These are phyloP conservation scores for Xylocopa sonorina DNA, from an alignment of 1,140 invertebrate species.

Conservation along the genomic window DNA sequence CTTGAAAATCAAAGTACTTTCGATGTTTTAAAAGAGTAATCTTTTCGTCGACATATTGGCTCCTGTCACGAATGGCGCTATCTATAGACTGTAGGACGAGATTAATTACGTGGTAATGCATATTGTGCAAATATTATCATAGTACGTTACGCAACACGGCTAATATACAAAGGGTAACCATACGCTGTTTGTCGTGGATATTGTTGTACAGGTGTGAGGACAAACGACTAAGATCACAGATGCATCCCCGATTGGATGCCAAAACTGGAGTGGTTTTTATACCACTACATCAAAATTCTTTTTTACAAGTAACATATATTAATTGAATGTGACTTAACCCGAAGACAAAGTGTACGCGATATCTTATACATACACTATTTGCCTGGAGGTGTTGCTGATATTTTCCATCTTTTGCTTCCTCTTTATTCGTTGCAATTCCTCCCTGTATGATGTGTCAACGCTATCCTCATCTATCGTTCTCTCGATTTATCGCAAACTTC, in stretches of 20 bases:
- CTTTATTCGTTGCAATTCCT: neutral
- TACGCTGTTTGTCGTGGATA: neutral
- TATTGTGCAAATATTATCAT: slow-evolving; percentile 7
- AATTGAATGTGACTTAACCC: slow-evolving; percentile 67
- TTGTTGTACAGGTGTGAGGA: neutral
- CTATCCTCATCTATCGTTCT: slow-evolving; percentile 23
- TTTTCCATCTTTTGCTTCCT: slow-evolving; percentile 5
- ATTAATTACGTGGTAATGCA: slow-evolving; percentile 4
- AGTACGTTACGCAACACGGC: neutral
- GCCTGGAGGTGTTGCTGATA: slow-evolving; percentile 10
- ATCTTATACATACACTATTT: no score
- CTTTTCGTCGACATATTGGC: neutral
- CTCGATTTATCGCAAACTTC: slow-evolving; percentile 24
- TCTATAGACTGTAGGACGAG: neutral
- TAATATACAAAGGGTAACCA: slow-evolving; percentile 23
- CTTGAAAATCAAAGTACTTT: neutral
- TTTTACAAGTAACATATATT: slow-evolving; percentile 70
- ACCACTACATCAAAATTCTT: slow-evolving; percentile 8
- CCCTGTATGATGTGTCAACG: no score
- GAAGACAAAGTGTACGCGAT: slow-evolving; percentile 56
- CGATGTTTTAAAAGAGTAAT: neutral
- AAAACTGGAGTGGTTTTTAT: slow-evolving; percentile 26
- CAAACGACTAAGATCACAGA: neutral
- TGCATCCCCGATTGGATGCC: neutral
- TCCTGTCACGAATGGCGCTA: neutral